phyloP scores from a whole-genome alignment of 2,888 invertebrate genomes.

The Macrosoma leucophasiata region DNA sequence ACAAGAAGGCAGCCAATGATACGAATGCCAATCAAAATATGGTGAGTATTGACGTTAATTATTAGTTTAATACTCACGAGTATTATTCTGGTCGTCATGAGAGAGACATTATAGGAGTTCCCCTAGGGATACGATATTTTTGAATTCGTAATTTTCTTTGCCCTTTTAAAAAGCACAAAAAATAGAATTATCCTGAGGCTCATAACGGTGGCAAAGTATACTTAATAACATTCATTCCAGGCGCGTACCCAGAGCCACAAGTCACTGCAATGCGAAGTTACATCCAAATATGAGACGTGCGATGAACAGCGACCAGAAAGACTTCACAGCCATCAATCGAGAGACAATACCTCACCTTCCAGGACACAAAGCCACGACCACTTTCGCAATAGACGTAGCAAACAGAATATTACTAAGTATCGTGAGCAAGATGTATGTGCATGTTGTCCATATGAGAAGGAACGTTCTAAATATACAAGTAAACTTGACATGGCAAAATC shows the following conservation, averaged over 20 bases:
- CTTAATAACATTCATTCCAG: slow-evolving; percentile 39
- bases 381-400: slow-evolving; percentile 32
- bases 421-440: no score
- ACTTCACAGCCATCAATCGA: slow-evolving; percentile 35
- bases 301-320: slow-evolving; percentile 39
- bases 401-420: no score
- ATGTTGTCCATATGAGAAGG: slow-evolving; percentile 36
- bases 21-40: slow-evolving; percentile 28
- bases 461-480: slow-evolving; percentile 36
- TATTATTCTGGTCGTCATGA: no score
- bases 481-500: slow-evolving; percentile 41
- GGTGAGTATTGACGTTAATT: slow-evolving; percentile 32
- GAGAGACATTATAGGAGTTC: no score
- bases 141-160: no score
- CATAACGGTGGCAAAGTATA: no score
- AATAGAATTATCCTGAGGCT: no score
- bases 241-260: slow-evolving; percentile 56
- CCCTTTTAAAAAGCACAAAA: neutral
- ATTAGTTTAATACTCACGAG: neutral
- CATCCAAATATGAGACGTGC: slow-evolving; percentile 31
- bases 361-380: slow-evolving; percentile 50
- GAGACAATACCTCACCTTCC: slow-evolving; percentile 35
- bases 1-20: slow-evolving; percentile 32
- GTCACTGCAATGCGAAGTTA: slow-evolving; percentile 58
- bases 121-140: no score